A percentile compares a stretch with the other conserved stretches of the same genome.
These are phyloP conservation scores for Mustela nigripes DNA, from an alignment of 2,113 vertebrate species.

Conservation along the genomic window DNA sequence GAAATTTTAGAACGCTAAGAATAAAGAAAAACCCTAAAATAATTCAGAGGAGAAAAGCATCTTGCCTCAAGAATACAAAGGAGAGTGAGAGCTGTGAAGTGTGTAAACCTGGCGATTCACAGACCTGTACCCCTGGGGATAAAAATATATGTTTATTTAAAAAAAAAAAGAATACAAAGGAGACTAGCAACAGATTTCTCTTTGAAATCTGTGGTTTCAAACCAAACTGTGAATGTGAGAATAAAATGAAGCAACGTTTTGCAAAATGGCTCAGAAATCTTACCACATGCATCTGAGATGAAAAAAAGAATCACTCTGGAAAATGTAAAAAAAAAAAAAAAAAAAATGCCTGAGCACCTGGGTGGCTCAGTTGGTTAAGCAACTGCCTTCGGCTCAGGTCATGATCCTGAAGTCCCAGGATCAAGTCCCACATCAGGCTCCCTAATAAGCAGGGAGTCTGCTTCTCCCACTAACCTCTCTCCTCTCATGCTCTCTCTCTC, in stretches of 20 bases:
- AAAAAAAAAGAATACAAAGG: background rate
- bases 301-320: background rate
- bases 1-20: background rate
- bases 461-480: no score
- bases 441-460: no score
- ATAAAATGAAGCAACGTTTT: background rate
- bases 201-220: background rate
- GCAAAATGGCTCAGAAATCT: constrained; percentile 24
- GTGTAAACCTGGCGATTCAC: no score
- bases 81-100: background rate
- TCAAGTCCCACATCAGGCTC: no score
- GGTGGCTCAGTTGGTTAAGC: no score
- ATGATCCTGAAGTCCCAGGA: no score
- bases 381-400: no score
- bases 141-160: no score
- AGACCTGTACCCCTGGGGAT: no score
- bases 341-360: no score
- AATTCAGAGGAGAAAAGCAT: background rate
- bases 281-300: background rate
- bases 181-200: background rate
- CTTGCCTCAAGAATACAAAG: background rate
- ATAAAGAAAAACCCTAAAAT: constrained; percentile 1
- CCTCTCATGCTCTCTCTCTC: no score
- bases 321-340: background rate
- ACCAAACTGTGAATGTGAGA: background rate